These are phyloP conservation scores for Ischnura elegans DNA, from an alignment of 2,888 invertebrate genomes.

Conservation along the genomic window DNA sequence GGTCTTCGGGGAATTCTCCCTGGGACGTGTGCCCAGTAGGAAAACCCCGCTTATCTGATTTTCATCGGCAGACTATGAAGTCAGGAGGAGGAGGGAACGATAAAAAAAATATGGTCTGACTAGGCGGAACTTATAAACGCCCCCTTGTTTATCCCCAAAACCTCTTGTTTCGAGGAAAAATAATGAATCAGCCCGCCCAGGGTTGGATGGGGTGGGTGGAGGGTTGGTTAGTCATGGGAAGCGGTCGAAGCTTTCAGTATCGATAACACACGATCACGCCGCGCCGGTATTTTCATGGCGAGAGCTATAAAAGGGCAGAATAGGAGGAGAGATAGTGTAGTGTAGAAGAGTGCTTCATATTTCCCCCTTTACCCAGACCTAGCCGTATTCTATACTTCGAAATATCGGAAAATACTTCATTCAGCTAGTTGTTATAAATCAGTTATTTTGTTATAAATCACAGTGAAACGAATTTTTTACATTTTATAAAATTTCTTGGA, in stretches of 20 bases:
- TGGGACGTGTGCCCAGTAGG: not conserved
- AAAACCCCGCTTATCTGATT: not conserved
- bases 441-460: too few relatives aligned
- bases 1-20: too few relatives aligned
- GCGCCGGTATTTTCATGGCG: not conserved
- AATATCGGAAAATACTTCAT: too few relatives aligned
- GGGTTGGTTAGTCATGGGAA: not conserved
- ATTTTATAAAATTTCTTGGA: too few relatives aligned
- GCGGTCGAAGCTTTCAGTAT: not conserved
- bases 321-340: not conserved
- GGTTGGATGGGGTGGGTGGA: not conserved
- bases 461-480: too few relatives aligned
- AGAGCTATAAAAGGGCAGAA: not conserved
- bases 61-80: not conserved
- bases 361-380: too few relatives aligned
- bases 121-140: not conserved
- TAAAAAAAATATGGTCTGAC: not conserved
- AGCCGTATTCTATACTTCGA: too few relatives aligned
- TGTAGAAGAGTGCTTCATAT: too few relatives aligned
- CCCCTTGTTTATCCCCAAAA: not conserved
- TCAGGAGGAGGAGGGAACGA: not conserved
- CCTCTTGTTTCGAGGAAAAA: constrained; percentile 30
- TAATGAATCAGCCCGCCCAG: not conserved
- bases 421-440: too few relatives aligned
- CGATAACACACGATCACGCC: constrained; percentile 24